Evolutionary conservation across 2,888 invertebrate species (phyloP), one percentile per base, ranked within the genome.

Genomic region (Ernsta delagoae): DNA sequence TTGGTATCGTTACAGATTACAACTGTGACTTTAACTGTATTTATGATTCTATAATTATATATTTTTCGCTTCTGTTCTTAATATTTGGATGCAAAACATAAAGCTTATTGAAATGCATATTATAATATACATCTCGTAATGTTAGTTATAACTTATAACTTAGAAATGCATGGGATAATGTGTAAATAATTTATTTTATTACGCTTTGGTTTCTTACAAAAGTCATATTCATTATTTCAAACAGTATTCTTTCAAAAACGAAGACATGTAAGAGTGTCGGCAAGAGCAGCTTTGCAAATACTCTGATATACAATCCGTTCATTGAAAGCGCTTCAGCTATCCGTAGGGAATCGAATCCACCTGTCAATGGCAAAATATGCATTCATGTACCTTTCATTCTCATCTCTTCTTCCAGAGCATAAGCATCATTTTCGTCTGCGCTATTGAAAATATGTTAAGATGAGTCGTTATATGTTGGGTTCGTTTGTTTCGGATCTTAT

Each of bases 311-410:
- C 56, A 70, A 72, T 59, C 72, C 53, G 39, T 70, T 70, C 71
- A 73, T 72, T 65, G 66, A 70, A 65, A 63, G 67, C 66, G 63
- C 57, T 69, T 59, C 69, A 45, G 63, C 57, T 43, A 9, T 50
- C 72, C 70, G 70, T 72, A 67, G 73, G 75, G 77, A 74, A 74
- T 75, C 72, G 70, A 77, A 75, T 72, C 74, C 75, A 74, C 75
- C 77, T 77, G 79, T 75, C 78, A 76, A 72, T 73, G 72, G 57
- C 74, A 76, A 70, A 48, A 69, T 63, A 31, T 64, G 57, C 60
- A 62, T 53, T 31, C 54, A 64, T 36, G 65, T 8, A 3, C 24
- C 9, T 43, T 0, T 45, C 24, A 53, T 11, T 68, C 12, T 59
- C 57, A 34, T 5, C 12, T 43, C 4, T 65, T 16, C 34, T 11